Conservation (phyloP, 2,113 vertebrate genomes). For the Corapipo altera region DNA sequence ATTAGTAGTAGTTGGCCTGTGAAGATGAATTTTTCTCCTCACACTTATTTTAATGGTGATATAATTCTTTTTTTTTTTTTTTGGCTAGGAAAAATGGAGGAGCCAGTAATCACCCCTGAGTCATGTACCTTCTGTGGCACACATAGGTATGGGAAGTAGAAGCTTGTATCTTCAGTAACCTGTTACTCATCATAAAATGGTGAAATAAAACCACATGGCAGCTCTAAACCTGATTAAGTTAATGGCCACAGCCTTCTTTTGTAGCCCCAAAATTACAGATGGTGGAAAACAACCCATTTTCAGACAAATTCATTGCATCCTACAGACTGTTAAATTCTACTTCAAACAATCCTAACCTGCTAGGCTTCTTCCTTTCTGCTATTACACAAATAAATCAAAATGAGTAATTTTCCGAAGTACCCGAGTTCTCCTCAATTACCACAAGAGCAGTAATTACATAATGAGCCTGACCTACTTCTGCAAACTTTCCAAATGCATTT, state of each 20-base stretch:
- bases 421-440: background rate
- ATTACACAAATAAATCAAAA: background rate
- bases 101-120: background rate
- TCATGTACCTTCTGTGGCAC: background rate
- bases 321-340: background rate
- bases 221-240: background rate
- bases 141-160: background rate
- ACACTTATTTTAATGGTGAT: background rate
- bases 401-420: background rate
- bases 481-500: background rate
- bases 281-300: background rate
- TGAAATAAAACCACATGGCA: background rate
- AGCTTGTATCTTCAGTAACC: background rate
- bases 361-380: background rate
- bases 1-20: background rate
- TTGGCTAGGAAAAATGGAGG: background rate
- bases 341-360: background rate
- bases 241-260: background rate
- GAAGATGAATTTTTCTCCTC: background rate
- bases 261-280: background rate
- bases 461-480: background rate
- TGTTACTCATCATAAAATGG: accelerated
- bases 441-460: background rate
- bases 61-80: background rate
- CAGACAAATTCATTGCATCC: background rate